Base-by-base conservation (phyloP, 2,888 invertebrate genomes). In the Polymixis flavicincta region DNA sequence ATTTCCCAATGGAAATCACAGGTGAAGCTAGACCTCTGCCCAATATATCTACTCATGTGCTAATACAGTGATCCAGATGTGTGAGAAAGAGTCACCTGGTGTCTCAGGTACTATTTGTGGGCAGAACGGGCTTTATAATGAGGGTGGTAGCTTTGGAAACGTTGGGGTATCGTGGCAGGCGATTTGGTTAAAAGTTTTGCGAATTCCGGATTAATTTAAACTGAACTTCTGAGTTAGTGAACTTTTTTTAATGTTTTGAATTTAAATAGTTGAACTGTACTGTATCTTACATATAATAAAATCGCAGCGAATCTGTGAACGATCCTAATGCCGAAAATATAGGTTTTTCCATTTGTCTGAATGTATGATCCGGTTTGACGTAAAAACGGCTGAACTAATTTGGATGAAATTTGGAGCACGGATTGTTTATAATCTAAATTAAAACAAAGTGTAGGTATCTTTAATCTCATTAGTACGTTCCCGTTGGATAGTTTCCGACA, bases 1-100 rank as follows among this genome's bases (percentile, higher is more conserved):
- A 9, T 45, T 45, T 45, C 13, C 9, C 13, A 13, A 45, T 11
- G 1, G 42, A 45, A 45, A 45, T 11, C 42, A 45, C 42, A 45
- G 14, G 9, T 28, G 9, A 50, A 14, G 1, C 28, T 22, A 5
- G 8, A 19, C 25, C 4, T 75, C 64, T 74, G 59, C 25, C 19
- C 13, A 32, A 11, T 64, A 11, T 64, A 74, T 59, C 42, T 74
- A 65, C n/a, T 75, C 74, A 0, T n/a, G 13, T 14, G 11, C 14
- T 8, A 14, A 19, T 25, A 37, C 25, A 11, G 28, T 54, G 17
- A 13, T 25, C 28, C 4, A 17, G 17, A 63, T 25, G 42, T 76
- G 55, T 67, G 61, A 9, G 76, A 76, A 57, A 50, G 28, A 48
- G 11, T 52, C 68, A 76, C 25, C 63, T 76, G 76, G n/a, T 22